A percentile compares a stretch with the other conserved stretches of the same genome.
These are phyloP conservation scores for Drosophila funebris DNA, from an alignment of 1,140 invertebrate species.

Conservation along the genomic window DNA sequence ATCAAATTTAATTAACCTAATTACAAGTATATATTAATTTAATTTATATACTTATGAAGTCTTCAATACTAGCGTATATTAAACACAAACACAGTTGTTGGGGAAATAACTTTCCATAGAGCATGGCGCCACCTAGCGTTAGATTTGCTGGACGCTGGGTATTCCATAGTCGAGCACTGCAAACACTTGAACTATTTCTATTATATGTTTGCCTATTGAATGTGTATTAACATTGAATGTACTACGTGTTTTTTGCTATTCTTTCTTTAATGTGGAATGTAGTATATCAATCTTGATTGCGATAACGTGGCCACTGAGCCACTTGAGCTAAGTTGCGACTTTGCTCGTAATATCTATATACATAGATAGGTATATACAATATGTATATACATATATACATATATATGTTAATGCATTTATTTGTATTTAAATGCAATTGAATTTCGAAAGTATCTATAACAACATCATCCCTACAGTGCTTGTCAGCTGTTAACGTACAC, in stretches of 20 bases:
- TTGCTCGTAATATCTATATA: conserved; percentile 30
- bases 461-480: conserved; percentile 5
- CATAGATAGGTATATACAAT: not conserved
- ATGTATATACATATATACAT: not conserved
- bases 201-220: not conserved
- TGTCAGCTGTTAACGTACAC: not conserved
- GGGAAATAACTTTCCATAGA: too few relatives aligned
- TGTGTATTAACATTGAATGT: not conserved
- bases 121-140: too few relatives aligned
- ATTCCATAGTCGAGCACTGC: not conserved
- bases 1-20: too few relatives aligned
- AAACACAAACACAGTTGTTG: too few relatives aligned
- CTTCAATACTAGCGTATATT: too few relatives aligned
- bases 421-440: conserved; percentile 15
- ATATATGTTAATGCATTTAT: not conserved
- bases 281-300: conserved; percentile 48
- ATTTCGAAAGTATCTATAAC: not conserved
- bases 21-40: too few relatives aligned
- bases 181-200: not conserved
- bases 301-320: conserved; percentile 26
- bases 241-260: conserved; percentile 25
- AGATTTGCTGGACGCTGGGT: not conserved
- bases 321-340: conserved; percentile 32
- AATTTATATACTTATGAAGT: too few relatives aligned
- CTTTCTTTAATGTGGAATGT: conserved; percentile 29